phyloP scores from a whole-genome alignment of 2,113 vertebrate genomes.

The Tringa solitaria region DNA sequence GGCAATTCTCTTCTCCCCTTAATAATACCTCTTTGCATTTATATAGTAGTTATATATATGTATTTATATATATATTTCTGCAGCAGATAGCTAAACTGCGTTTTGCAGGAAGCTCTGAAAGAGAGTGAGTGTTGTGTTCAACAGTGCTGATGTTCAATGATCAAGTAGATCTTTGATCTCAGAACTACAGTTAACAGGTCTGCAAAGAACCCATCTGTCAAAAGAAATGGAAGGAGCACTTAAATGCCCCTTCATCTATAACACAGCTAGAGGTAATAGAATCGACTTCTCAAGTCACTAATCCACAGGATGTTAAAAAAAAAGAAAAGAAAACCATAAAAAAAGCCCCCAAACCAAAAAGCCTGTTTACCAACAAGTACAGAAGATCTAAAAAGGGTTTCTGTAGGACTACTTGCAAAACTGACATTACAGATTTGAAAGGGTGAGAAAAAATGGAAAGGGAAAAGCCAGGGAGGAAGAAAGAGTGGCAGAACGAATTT shows the following conservation, averaged over 20 bases:
- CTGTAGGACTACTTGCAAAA: neutral
- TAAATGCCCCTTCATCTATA: neutral
- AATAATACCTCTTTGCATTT: constrained; percentile 30
- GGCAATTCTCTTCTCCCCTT: constrained; percentile 12
- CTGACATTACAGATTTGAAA: neutral
- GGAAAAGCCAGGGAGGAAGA: neutral
- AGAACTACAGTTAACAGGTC: neutral
- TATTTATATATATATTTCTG: neutral
- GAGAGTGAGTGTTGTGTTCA: neutral
- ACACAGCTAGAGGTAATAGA: neutral
- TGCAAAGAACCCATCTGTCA: neutral
- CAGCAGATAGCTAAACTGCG: neutral
- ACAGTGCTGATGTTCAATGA: neutral
- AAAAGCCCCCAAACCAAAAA: neutral
- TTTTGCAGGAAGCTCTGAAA: neutral
- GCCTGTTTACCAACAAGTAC: fast-evolving
- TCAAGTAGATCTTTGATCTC: neutral
- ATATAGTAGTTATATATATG: neutral
- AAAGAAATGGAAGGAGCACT: neutral
- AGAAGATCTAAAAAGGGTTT: neutral
- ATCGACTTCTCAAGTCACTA: neutral
- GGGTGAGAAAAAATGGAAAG: neutral
- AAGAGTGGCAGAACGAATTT: neutral
- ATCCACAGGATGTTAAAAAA: neutral
- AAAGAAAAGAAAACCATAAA: neutral